These are phyloP conservation scores for Celastrina argiolus DNA, from an alignment of 2,888 invertebrate species.

Conservation along the genomic window DNA sequence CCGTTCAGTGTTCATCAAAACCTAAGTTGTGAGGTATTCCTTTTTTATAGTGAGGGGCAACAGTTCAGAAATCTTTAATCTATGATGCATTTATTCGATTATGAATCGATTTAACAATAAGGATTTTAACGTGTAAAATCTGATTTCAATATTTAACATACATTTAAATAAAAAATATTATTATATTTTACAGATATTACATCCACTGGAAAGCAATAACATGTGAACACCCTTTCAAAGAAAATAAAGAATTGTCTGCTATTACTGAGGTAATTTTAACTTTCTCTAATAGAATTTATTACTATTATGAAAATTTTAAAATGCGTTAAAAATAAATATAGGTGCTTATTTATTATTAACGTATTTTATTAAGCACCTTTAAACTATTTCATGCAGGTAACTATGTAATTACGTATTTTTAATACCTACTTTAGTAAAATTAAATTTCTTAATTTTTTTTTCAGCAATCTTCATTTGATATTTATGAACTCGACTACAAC, in stretches of 20 bases:
- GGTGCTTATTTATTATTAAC: too few species aligned
- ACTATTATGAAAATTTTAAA: not conserved
- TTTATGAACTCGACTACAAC: slow-evolving; percentile 76
- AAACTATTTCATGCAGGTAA: too few species aligned
- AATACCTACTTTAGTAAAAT: too few species aligned
- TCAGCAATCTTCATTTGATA: slow-evolving; percentile 74
- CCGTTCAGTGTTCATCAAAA: too few species aligned
- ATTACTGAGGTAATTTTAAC: slow-evolving; percentile 68
- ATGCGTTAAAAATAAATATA: not conserved
- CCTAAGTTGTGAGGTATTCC: too few species aligned
- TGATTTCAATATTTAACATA: too few species aligned
- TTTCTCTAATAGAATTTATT: not conserved
- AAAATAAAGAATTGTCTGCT: slow-evolving; percentile 65
- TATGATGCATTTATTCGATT: not conserved
- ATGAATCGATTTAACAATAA: not conserved
- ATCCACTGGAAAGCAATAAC: slow-evolving; percentile 59
- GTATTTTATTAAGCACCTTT: too few species aligned
- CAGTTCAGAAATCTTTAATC: not conserved
- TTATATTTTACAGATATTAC: slow-evolving; percentile 53
- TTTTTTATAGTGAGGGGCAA: not conserved
- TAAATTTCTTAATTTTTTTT: too few species aligned
- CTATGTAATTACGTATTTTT: too few species aligned
- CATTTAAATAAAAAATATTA: not conserved
- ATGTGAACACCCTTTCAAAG: slow-evolving; percentile 53
- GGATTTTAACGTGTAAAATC: too few species aligned